Percentiles rank a stretch among this genome's conserved stretches.
Conservation (phyloP, 2,113 vertebrate genomes). For the Tragulus kanchil region DNA sequence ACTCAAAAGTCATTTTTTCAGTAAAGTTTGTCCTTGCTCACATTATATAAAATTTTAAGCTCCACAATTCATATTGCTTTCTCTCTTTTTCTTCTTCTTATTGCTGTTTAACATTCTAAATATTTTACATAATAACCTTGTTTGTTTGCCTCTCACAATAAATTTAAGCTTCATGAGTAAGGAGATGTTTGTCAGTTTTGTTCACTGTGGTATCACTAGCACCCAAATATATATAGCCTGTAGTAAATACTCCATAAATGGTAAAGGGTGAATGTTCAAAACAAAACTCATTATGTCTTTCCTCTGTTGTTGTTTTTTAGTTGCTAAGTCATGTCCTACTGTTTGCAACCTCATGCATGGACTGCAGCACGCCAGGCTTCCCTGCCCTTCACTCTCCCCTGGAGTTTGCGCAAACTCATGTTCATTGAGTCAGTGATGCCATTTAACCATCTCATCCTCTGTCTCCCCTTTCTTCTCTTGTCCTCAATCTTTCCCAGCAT, state of each 20-base stretch:
- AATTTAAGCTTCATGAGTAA: not conserved
- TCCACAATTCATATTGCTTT: not conserved
- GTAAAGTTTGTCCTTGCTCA: not conserved
- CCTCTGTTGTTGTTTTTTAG: not conserved
- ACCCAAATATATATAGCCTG: not conserved
- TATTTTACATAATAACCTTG: not conserved
- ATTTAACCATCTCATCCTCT: not conserved
- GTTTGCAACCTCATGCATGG: not conserved
- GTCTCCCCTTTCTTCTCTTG: accelerated
- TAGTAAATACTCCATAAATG: not conserved
- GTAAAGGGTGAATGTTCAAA: not conserved
- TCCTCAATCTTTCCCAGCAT: not conserved
- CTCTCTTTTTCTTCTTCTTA: not conserved
- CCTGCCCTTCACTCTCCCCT: not conserved
- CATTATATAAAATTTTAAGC: slow-evolving; percentile 1
- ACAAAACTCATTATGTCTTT: not conserved
- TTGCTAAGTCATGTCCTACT: not conserved
- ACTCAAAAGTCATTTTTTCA: not conserved
- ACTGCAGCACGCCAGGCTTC: not conserved
- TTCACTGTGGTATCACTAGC: not conserved
- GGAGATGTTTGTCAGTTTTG: not conserved
- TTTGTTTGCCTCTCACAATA: not conserved
- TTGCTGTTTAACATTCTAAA: not conserved
- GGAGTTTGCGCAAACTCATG: not conserved
- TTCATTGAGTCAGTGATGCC: not conserved